Conservation (phyloP, 2,888 invertebrate species). For the Tiliacea aurago region DNA sequence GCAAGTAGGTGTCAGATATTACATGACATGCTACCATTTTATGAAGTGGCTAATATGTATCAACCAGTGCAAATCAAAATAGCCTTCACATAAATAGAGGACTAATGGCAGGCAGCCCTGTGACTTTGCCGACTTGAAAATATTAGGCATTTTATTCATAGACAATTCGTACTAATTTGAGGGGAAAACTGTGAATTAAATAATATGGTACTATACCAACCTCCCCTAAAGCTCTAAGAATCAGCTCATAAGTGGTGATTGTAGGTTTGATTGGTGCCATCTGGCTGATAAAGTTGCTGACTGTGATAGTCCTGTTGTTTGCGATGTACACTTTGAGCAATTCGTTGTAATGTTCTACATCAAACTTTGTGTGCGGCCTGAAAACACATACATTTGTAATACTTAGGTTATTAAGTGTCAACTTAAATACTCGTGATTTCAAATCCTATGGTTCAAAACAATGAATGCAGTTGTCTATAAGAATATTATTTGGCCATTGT, state of each 20-base stretch:
- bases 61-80: neutral
- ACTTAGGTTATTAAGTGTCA: neutral
- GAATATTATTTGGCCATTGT: neutral
- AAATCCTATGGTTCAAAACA: neutral
- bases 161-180: neutral
- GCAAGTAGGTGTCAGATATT: neutral
- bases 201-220: slow-evolving; percentile 66
- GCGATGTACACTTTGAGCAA: slow-evolving; percentile 91
- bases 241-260: slow-evolving; percentile 88
- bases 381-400: slow-evolving; percentile 28
- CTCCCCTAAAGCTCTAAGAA: slow-evolving; percentile 91
- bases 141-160: neutral
- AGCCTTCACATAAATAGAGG: neutral
- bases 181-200: neutral
- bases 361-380: slow-evolving; percentile 83
- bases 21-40: neutral
- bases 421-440: neutral
- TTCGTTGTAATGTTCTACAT: slow-evolving; percentile 89
- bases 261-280: slow-evolving; percentile 87
- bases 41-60: neutral
- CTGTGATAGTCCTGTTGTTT: slow-evolving; percentile 87
- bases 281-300: slow-evolving; percentile 83
- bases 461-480: neutral
- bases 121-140: neutral
- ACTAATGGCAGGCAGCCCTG: too few relatives aligned